Base-by-base conservation (phyloP, 2,888 invertebrate species). In the Pyralis farinalis region DNA sequence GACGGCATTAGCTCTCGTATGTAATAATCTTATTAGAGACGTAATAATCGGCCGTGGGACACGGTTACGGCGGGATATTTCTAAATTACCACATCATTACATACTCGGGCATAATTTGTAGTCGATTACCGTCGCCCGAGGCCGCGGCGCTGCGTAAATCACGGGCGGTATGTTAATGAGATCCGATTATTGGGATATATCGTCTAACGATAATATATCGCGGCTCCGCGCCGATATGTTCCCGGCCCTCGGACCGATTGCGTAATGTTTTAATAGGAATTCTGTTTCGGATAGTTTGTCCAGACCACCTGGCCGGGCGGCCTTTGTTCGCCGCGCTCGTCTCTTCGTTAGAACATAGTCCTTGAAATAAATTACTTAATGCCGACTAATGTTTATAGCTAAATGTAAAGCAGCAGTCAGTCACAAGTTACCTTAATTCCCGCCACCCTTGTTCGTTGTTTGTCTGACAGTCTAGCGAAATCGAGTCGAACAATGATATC, bases 111-210 rank as follows among this genome's bases (percentile, higher is more conserved):
- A 45, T 48, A 49, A 52, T 57, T 55, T 53, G 57, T 55, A 49
- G 33, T 40, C 38, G 45, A 57, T 57, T 53, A 53, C 31, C 7
- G 11, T 7, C 16, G 9, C 11, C 9, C 8, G 10, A 27, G 22
- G 29, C 2, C 27, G 37, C 38, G 29, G 25, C 25, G 25, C 3
- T n/a, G 3, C 25, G 53, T 69, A 67, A 57, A 66, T 70, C 69
- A 51, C 38, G 36, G 32, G 9, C 33, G 54, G 39, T 49, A 59
- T 56, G 51, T 51, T 70, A 71, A 70, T 63, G 61, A 63, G 46
- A 36, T 45, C 40, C 51, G 62, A 54, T 58, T 64, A 66, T 58
- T 56, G 43, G 46, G 55, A 69, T 55, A 60, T 58, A 69, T 65
- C 55, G 50, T 34, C 35, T 63, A 56, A 63, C 49, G 58, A 58